Percentiles rank a stretch among this genome's conserved stretches.
These are phyloP conservation scores for Drosophila pachea DNA, from an alignment of 1,140 invertebrate genomes.

Conservation along the genomic window DNA sequence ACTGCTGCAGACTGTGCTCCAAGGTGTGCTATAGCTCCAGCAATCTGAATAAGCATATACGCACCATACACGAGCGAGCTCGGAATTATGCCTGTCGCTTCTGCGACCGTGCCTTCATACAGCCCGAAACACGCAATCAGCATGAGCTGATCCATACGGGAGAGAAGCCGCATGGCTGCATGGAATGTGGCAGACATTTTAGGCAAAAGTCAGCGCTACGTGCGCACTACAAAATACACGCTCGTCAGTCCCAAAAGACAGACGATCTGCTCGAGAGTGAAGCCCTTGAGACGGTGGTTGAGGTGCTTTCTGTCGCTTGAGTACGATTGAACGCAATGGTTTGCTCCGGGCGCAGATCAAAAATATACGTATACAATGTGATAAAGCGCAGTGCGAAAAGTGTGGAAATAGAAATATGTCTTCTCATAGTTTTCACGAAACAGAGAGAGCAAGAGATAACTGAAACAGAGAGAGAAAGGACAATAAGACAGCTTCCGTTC, in stretches of 20 bases:
- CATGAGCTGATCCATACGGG: constrained; percentile 78
- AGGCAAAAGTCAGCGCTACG: constrained; percentile 52
- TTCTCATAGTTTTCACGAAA: no score
- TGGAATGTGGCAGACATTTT: constrained; percentile 46
- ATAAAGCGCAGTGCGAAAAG: no score
- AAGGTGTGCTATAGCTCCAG: constrained; percentile 52
- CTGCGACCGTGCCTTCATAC: constrained; percentile 52
- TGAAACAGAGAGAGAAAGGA: neutral
- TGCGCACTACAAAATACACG: constrained; percentile 53
- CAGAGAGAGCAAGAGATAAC: neutral
- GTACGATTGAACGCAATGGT: neutral
- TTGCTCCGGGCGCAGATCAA: no score
- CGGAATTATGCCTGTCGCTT: constrained; percentile 48
- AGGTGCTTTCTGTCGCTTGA: neutral
- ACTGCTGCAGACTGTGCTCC: constrained; percentile 47
- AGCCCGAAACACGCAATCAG: constrained; percentile 54
- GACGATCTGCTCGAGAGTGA: neutral
- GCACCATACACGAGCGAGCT: constrained; percentile 49
- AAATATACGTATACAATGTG: no score
- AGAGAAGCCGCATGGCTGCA: constrained; percentile 70
- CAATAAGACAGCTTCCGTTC: constrained; percentile 14
- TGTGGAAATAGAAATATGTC: no score
- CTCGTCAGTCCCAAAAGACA: constrained; percentile 19
- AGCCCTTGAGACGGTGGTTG: neutral
- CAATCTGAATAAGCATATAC: constrained; percentile 56